phyloP scores from a whole-genome alignment of 2,113 vertebrate species.

The Oryzias curvinotus region DNA sequence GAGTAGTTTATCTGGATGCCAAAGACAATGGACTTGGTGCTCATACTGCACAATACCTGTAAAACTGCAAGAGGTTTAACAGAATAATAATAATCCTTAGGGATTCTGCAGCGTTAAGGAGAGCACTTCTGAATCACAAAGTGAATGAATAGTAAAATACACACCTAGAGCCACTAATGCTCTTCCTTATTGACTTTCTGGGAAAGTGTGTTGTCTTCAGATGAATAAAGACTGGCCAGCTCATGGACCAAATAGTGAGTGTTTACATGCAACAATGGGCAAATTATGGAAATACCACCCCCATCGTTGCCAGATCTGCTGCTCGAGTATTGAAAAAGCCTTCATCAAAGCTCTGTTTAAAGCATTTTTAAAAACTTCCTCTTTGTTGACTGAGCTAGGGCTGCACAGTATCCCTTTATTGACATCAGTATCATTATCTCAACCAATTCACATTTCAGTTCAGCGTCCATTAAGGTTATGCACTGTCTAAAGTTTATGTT shows the following conservation, averaged over 20 bases:
- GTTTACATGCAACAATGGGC: slow-evolving; percentile 50
- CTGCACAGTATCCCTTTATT: no score
- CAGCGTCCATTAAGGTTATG: no score
- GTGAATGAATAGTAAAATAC: slow-evolving; percentile 2
- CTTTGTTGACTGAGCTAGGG: no score
- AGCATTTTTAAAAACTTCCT: background rate
- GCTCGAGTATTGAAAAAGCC: background rate
- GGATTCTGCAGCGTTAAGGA: slow-evolving; percentile 12
- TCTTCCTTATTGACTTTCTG: slow-evolving; percentile 17
- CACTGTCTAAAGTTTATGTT: no score
- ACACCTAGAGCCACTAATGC: background rate
- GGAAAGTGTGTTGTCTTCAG: slow-evolving; percentile 12
- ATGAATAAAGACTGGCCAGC: slow-evolving; percentile 18
- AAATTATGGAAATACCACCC: slow-evolving; percentile 33
- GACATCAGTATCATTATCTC: no score
- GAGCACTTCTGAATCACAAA: slow-evolving; percentile 23
- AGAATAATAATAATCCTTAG: slow-evolving; percentile 7
- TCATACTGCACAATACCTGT: slow-evolving; percentile 12
- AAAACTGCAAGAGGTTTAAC: slow-evolving; percentile 10
- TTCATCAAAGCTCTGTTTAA: background rate
- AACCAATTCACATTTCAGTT: no score
- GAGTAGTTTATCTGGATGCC: slow-evolving; percentile 22
- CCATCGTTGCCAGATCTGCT: slow-evolving; percentile 5
- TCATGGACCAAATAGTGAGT: slow-evolving; percentile 51
- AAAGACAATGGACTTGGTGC: slow-evolving; percentile 21